Evolutionary conservation across 1,140 invertebrate species (phyloP).

Genomic region (Rhopalosiphum padi): DNA sequence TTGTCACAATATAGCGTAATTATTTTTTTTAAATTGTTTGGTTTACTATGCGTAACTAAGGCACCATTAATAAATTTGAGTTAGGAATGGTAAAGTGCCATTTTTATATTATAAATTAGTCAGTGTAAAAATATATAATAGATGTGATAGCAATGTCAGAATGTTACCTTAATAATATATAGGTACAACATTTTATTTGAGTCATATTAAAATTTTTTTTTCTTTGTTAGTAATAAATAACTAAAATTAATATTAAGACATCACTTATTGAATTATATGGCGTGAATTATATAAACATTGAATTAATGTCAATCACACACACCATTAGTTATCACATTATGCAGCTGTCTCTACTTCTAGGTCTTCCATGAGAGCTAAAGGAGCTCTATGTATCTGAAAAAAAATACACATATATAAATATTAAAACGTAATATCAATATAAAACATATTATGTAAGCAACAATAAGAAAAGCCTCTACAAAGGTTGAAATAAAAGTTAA

Average conservation of each 20-base stretch:
- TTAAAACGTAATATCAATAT: background rate
- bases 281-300: background rate
- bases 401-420: constrained; percentile 22
- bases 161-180: background rate
- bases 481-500: background rate
- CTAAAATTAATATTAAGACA: constrained; percentile 29
- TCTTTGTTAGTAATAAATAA: constrained; percentile 49
- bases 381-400: constrained; percentile 61
- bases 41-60: background rate
- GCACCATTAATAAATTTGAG: background rate
- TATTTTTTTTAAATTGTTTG: background rate
- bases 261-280: constrained; percentile 4
- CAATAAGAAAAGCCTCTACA: background rate
- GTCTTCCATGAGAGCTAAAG: constrained; percentile 61
- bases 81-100: constrained; percentile 20
- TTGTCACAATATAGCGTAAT: background rate
- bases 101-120: background rate
- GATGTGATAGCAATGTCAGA: background rate
- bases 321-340: constrained; percentile 51
- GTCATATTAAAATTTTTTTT: constrained; percentile 14
- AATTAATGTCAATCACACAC: background rate
- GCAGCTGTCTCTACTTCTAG: constrained; percentile 58
- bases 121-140: constrained; percentile 27
- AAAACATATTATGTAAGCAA: background rate
- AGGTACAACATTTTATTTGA: background rate